Evolutionary conservation across 2,888 invertebrate genomes (phyloP).

Genomic region (Pyrocoelia pectoralis): DNA sequence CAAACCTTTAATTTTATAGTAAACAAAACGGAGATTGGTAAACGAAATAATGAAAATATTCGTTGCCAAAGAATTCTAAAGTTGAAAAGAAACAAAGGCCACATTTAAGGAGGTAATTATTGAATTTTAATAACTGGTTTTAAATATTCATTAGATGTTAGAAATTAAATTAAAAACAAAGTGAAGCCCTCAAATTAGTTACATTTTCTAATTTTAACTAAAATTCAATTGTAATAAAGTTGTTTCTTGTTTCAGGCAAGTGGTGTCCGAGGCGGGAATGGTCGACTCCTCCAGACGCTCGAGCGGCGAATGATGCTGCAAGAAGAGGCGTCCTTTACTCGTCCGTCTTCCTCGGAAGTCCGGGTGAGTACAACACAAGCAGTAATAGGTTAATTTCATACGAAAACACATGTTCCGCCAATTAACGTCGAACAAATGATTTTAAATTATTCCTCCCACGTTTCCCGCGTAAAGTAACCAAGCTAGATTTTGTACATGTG

Average conservation of each 20-base stretch:
- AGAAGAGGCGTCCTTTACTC: slow-evolving; percentile 88
- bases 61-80: too few species aligned
- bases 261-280: slow-evolving; percentile 92
- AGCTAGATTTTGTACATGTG: slow-evolving; percentile 22
- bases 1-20: too few species aligned
- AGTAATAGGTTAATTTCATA: slow-evolving; percentile 18
- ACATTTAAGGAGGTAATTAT: too few species aligned
- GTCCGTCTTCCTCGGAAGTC: slow-evolving; percentile 93
- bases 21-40: too few species aligned
- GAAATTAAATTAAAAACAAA: slow-evolving; percentile 1
- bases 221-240: slow-evolving; percentile 1
- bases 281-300: slow-evolving; percentile 86
- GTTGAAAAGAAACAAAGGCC: too few species aligned
- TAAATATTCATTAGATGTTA: too few species aligned
- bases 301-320: slow-evolving; percentile 74
- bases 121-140: too few species aligned
- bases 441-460: slow-evolving; percentile 19
- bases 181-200: not conserved
- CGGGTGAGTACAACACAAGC: slow-evolving; percentile 68
- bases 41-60: too few species aligned
- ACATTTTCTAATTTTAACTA: not conserved
- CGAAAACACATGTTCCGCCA: slow-evolving; percentile 7
- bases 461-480: slow-evolving; percentile 5
- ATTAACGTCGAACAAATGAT: not conserved
- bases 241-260: slow-evolving; percentile 74